These are phyloP conservation scores for Stigmatopora nigra DNA, from an alignment of 2,113 vertebrate genomes.

Conservation along the genomic window DNA sequence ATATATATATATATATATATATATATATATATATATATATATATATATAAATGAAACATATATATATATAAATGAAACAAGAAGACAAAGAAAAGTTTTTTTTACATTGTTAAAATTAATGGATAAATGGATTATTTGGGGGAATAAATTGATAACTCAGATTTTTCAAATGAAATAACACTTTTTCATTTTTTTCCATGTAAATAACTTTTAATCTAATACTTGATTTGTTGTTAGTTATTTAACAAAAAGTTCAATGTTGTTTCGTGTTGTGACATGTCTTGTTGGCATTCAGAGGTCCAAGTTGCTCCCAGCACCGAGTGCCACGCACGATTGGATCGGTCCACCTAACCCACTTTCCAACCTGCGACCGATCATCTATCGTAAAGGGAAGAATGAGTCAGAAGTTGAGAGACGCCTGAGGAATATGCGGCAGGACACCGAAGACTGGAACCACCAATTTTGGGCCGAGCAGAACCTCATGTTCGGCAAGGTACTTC, in stretches of 20 bases:
- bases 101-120: too few relatives aligned
- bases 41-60: too few relatives aligned
- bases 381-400: slow-evolving; percentile 74
- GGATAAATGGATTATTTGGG: too few relatives aligned
- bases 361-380: slow-evolving; percentile 81
- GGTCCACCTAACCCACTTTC: slow-evolving; percentile 85
- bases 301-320: slow-evolving; percentile 66
- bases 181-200: too few relatives aligned
- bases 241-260: neutral
- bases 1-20: too few relatives aligned
- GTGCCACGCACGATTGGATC: slow-evolving; percentile 82
- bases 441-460: slow-evolving; percentile 83
- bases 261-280: neutral
- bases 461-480: slow-evolving; percentile 89
- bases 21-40: too few relatives aligned
- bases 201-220: too few relatives aligned
- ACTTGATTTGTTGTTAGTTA: too few relatives aligned
- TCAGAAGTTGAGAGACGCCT: slow-evolving; percentile 74
- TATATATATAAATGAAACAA: too few relatives aligned
- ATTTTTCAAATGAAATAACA: too few relatives aligned
- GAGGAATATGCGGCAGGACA: slow-evolving; percentile 80
- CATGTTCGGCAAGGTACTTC: slow-evolving; percentile 69
- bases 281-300: slow-evolving; percentile 53
- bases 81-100: too few relatives aligned
- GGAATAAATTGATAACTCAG: too few relatives aligned